Evolutionary conservation across 2,888 invertebrate species (phyloP).

Genomic region (Diaprepes abbreviatus): DNA sequence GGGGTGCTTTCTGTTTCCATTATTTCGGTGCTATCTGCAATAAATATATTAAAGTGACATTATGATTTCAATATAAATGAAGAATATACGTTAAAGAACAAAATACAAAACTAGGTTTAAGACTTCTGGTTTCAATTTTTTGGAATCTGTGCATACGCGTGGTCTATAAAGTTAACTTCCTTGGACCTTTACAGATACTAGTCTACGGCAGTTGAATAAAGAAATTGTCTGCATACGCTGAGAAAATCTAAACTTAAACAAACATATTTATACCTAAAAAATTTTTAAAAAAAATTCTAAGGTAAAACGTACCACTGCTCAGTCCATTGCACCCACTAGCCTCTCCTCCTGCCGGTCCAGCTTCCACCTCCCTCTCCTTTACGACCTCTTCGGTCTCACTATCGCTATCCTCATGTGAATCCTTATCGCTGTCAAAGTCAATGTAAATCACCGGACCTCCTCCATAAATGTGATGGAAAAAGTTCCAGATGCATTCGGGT

Average conservation of each 20-base stretch:
- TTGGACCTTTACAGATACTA: too few species aligned
- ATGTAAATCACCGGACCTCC: conserved; percentile 86
- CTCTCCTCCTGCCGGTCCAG: not conserved
- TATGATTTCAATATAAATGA: too few species aligned
- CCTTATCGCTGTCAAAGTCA: conserved; percentile 28
- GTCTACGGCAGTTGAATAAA: too few species aligned
- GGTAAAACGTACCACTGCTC: conserved; percentile 3
- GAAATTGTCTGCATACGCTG: too few species aligned
- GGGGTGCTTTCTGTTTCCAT: conserved; percentile 27
- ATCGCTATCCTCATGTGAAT: conserved; percentile 2
- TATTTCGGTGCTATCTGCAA: conserved; percentile 18
- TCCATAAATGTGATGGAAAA: conserved; percentile 87
- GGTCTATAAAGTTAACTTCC: too few species aligned
- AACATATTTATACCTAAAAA: too few species aligned
- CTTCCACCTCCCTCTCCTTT: not conserved
- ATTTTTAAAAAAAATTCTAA: too few species aligned
- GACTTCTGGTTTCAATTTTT: too few species aligned
- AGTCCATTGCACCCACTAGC: not conserved
- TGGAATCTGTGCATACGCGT: too few species aligned
- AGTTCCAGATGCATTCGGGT: conserved; percentile 88
- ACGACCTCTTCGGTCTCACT: conserved; percentile 2
- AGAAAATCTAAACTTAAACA: too few species aligned
- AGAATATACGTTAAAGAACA: too few species aligned
- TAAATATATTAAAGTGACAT: not conserved
- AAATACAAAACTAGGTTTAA: too few species aligned